Evolutionary conservation across 2,888 invertebrate species (phyloP).

Genomic region (Nebria salina): DNA sequence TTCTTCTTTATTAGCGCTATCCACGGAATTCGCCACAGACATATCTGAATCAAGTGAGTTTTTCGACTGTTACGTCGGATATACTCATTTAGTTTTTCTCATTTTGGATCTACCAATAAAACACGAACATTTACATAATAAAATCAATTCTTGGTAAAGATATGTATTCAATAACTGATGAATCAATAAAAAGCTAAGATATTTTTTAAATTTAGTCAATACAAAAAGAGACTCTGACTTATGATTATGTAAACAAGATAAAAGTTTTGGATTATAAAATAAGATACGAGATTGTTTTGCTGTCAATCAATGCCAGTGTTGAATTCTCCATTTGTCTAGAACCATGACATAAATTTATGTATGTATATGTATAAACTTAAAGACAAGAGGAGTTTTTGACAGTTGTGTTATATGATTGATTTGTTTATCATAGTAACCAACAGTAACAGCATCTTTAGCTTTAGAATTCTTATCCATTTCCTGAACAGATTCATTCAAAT

Average conservation of each 20-base stretch:
- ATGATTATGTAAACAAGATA: background rate
- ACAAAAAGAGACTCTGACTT: background rate
- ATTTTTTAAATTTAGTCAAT: background rate
- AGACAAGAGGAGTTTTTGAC: background rate
- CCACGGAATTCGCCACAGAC: slow-evolving; percentile 6
- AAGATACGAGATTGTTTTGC: slow-evolving; percentile 1
- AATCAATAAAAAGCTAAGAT: background rate
- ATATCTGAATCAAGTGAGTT: slow-evolving; percentile 28
- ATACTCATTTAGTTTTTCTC: too few relatives aligned
- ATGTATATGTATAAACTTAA: background rate
- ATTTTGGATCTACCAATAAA: too few relatives aligned
- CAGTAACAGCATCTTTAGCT: background rate
- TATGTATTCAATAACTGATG: too few relatives aligned
- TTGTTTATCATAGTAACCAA: slow-evolving; percentile 1
- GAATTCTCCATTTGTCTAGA: background rate
- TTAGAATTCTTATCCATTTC: background rate
- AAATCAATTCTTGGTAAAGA: too few relatives aligned
- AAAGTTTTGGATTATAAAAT: background rate
- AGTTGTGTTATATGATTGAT: background rate
- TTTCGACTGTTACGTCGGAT: background rate
- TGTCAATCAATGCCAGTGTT: background rate
- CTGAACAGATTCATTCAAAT: background rate
- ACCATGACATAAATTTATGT: background rate
- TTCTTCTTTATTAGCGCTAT: slow-evolving; percentile 33
- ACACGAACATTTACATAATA: too few relatives aligned